Conservation (phyloP, 2,797 vertebrate species). For the Poeciliopsis gracilis region DNA sequence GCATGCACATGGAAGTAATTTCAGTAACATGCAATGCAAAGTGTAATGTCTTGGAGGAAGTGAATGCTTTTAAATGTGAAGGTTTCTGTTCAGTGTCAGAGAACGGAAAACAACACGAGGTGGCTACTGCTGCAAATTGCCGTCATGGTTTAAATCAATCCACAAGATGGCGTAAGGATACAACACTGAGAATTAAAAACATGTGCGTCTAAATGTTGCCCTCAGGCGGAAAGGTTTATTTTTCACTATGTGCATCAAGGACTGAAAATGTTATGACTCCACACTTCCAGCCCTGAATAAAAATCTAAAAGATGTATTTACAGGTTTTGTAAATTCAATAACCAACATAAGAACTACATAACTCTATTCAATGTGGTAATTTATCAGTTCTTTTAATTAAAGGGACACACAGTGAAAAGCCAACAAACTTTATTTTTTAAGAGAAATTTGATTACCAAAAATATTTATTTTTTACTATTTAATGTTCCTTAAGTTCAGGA, state of each 20-base stretch:
- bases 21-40: constrained; percentile 9
- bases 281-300: not conserved
- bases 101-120: constrained; percentile 2
- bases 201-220: not conserved
- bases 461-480: not conserved
- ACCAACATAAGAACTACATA: not conserved
- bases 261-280: not conserved
- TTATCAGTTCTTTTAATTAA: not conserved
- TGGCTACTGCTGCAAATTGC: constrained; percentile 3
- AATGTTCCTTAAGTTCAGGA: too few species aligned
- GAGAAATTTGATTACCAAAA: not conserved
- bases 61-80: constrained; percentile 1
- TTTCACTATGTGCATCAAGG: not conserved
- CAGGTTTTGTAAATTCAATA: not conserved
- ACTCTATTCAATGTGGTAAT: not conserved
- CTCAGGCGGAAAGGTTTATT: not conserved
- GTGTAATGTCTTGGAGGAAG: constrained; percentile 25
- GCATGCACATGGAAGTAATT: constrained; percentile 2
- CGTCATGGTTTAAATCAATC: constrained; percentile 11
- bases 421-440: not conserved
- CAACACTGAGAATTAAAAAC: not conserved
- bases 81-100: constrained; percentile 11
- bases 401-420: not conserved
- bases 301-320: not conserved
- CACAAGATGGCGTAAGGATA: constrained; percentile 50